These are phyloP conservation scores for Spinus olivaceus DNA, from an alignment of 2,797 vertebrate species.

Conservation along the genomic window DNA sequence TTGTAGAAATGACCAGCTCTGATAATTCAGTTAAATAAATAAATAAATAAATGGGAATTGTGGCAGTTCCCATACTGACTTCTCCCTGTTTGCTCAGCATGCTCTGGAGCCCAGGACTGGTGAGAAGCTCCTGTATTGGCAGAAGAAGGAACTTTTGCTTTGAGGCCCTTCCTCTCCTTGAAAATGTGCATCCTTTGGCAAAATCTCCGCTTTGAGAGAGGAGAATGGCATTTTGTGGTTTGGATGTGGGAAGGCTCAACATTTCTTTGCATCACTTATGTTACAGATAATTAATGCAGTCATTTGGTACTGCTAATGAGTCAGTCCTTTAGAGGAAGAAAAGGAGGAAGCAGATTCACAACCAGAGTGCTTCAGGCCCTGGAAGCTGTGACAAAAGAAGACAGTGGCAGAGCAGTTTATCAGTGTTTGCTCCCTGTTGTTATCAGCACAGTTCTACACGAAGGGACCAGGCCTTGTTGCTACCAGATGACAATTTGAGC, in stretches of 20 bases:
- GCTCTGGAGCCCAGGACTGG: neutral
- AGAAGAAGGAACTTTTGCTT: neutral
- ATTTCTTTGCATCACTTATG: neutral
- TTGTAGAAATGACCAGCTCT: neutral
- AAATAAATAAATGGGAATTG: no score
- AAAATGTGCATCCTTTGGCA: rapidly evolving
- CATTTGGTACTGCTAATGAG: neutral
- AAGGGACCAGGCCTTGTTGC: neutral
- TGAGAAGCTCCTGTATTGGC: rapidly evolving
- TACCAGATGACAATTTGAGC: neutral
- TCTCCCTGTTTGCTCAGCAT: neutral
- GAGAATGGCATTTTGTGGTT: neutral
- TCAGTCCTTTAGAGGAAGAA: neutral
- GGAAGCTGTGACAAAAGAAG: neutral
- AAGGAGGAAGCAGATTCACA: neutral
- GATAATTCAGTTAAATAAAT: neutral
- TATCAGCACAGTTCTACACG: rapidly evolving
- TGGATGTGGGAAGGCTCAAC: neutral
- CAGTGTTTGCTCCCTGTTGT: neutral
- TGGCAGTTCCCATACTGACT: neutral
- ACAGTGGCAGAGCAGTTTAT: neutral
- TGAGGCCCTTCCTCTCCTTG: neutral
- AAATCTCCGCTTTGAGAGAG: neutral
- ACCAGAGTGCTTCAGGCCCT: neutral
- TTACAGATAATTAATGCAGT: neutral